Conservation (phyloP, 2,113 vertebrate species). For the Malurus alboscapulatus region DNA sequence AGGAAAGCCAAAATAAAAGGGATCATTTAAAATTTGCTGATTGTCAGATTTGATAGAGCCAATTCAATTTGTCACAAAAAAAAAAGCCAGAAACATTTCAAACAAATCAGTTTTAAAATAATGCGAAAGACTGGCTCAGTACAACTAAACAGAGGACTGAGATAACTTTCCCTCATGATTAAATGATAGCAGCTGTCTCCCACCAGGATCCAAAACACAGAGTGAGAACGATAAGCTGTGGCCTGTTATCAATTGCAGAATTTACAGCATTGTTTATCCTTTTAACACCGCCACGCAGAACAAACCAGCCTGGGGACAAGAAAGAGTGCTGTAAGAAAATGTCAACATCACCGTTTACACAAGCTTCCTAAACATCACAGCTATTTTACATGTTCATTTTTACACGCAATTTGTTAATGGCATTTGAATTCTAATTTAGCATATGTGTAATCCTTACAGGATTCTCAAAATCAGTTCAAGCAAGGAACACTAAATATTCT, state of each 20-base stretch:
- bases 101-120: not conserved
- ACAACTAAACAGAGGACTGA: not conserved
- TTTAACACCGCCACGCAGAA: not conserved
- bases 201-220: not conserved
- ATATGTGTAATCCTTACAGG: not conserved
- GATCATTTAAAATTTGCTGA: not conserved
- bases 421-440: not conserved
- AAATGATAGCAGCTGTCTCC: not conserved
- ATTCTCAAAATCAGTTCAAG: not conserved
- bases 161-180: not conserved
- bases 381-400: not conserved
- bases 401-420: not conserved
- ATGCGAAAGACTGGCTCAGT: not conserved
- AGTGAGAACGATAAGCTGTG: not conserved
- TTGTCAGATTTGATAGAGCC: not conserved
- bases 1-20: not conserved
- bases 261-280: not conserved
- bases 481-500: not conserved
- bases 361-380: not conserved
- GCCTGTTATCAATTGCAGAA: not conserved
- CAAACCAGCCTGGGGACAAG: not conserved
- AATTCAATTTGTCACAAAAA: not conserved
- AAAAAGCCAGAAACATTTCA: not conserved
- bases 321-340: not conserved
- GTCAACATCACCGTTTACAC: not conserved